phyloP scores from a whole-genome alignment of 2,888 invertebrate species.

The Pantelozetes paolii region DNA sequence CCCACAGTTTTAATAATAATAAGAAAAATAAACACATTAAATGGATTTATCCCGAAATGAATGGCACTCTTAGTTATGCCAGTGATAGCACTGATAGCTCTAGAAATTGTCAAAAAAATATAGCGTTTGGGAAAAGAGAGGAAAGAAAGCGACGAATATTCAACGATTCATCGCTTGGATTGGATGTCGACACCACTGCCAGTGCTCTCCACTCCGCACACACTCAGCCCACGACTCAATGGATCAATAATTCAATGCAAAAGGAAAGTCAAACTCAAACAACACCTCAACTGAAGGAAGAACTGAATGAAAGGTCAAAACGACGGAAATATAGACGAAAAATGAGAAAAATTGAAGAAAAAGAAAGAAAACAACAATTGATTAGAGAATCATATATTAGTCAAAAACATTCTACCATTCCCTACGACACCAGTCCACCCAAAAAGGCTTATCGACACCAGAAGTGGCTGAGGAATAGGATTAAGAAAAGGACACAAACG shows the following conservation, averaged over 20 bases:
- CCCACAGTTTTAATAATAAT: conserved; percentile 7
- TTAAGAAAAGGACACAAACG: background rate
- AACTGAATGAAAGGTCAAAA: conserved; percentile 25
- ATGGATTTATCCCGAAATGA: conserved; percentile 18
- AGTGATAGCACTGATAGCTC: background rate
- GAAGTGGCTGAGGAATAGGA: background rate
- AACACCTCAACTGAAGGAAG: conserved; percentile 13
- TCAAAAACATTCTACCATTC: background rate
- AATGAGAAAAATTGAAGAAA: background rate
- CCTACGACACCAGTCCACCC: background rate
- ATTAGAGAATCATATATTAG: background rate
- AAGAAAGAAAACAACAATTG: background rate
- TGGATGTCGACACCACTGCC: conserved; percentile 1
- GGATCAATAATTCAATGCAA: conserved; percentile 29
- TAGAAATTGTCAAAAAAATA: background rate
- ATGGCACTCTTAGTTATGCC: background rate
- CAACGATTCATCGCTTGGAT: background rate
- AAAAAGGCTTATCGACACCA: background rate
- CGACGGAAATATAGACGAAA: background rate
- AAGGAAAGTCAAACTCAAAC: conserved; percentile 4
- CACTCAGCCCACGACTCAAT: background rate
- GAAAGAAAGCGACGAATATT: background rate
- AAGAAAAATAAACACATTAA: conserved; percentile 29
- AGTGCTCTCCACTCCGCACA: conserved; percentile 8
- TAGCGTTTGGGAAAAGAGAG: background rate